phyloP scores from a whole-genome alignment of 2,113 vertebrate species.

The Macroglossus sobrinus region DNA sequence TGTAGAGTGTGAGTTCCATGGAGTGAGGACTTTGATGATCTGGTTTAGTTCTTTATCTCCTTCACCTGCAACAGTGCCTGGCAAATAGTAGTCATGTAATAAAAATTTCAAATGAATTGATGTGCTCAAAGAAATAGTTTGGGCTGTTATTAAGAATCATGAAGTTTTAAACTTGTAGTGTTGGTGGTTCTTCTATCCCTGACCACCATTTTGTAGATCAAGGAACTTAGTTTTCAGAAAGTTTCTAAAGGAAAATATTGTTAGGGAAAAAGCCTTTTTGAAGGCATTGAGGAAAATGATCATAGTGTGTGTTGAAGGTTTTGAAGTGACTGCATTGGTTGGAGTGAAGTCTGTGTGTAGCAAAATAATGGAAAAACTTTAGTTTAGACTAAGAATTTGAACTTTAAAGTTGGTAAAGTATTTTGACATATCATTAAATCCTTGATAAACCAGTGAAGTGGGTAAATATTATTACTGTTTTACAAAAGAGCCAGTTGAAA shows the following conservation, averaged over 20 bases:
- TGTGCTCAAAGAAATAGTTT: background rate
- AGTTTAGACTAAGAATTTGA: background rate
- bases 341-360: background rate
- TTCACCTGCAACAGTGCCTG: background rate
- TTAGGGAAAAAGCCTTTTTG: background rate
- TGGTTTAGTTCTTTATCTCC: background rate
- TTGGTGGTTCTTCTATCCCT: background rate
- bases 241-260: background rate
- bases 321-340: background rate
- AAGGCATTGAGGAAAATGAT: background rate
- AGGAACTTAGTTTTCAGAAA: background rate
- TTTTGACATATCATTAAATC: background rate
- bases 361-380: background rate
- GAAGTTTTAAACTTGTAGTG: background rate
- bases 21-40: background rate
- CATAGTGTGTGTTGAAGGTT: background rate
- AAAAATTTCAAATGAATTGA: background rate
- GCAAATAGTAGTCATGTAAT: background rate
- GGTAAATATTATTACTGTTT: background rate
- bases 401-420: background rate
- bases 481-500: background rate
- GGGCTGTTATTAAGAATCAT: background rate
- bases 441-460: background rate
- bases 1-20: background rate
- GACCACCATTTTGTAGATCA: background rate